Evolutionary conservation across 2,113 vertebrate genomes (phyloP).

Genomic region (Polypterus bichir): DNA sequence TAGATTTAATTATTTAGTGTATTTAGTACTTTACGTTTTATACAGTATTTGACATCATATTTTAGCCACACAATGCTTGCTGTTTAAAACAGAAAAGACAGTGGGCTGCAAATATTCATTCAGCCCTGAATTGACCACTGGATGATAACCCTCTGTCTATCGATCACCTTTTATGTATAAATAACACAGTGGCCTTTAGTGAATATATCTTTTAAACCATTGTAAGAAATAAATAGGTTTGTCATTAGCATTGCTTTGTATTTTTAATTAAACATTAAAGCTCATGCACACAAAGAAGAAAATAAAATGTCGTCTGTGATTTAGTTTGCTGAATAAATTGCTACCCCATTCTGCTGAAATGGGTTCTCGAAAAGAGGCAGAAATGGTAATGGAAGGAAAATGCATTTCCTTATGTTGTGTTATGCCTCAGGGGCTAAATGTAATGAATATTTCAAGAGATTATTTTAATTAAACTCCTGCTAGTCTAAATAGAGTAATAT

Average conservation of each 20-base stretch:
- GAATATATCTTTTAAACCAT: too few species aligned
- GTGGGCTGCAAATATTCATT: too few species aligned
- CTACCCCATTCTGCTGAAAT: conserved; percentile 51
- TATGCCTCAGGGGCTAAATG: conserved; percentile 61
- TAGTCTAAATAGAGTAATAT: conserved; percentile 74
- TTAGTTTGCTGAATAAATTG: conserved; percentile 56
- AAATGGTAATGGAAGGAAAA: conserved; percentile 61
- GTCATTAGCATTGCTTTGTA: conserved; percentile 4
- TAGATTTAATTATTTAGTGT: too few species aligned
- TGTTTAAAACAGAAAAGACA: too few species aligned
- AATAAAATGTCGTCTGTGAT: conserved; percentile 48
- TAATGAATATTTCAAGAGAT: conserved; percentile 84
- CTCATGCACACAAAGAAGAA: conserved; percentile 51
- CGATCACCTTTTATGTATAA: too few species aligned
- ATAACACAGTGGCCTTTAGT: too few species aligned
- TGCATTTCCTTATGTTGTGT: conserved; percentile 57
- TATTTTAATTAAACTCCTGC: conserved; percentile 81
- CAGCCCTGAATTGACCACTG: too few species aligned
- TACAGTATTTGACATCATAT: too few species aligned
- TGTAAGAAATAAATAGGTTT: neutral
- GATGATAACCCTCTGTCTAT: too few species aligned
- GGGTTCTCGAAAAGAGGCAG: conserved; percentile 56
- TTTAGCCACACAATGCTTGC: too few species aligned
- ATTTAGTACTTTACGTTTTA: too few species aligned
- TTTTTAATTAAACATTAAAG: conserved; percentile 26